These are phyloP conservation scores for Eulemur albifrons DNA, from an alignment of 2,797 vertebrate species.

Conservation along the genomic window DNA sequence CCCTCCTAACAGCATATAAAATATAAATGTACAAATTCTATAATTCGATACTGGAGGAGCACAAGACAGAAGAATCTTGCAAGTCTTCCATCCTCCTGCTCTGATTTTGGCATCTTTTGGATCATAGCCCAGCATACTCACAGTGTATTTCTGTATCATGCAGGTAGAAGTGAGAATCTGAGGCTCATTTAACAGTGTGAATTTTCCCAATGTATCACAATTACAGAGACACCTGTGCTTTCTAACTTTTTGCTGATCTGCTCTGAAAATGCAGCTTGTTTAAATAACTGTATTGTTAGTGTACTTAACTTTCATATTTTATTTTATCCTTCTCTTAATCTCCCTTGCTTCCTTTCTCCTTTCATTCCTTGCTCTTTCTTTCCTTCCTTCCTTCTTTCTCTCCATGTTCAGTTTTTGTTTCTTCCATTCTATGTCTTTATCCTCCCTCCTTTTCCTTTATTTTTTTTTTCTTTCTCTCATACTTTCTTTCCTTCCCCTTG, in stretches of 20 bases:
- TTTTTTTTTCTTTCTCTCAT: not conserved
- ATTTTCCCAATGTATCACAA: constrained; percentile 84
- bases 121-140: constrained; percentile 68
- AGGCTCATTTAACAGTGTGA: constrained; percentile 86
- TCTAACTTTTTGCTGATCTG: constrained; percentile 82
- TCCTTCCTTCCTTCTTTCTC: not conserved
- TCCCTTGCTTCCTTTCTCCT: not conserved
- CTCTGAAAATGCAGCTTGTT: constrained; percentile 80
- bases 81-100: constrained; percentile 70
- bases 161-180: constrained; percentile 84
- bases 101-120: constrained; percentile 77
- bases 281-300: constrained; percentile 74
- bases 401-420: not conserved
- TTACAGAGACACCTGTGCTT: constrained; percentile 86
- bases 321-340: not conserved
- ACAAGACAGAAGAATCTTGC: constrained; percentile 63
- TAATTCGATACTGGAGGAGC: constrained; percentile 66
- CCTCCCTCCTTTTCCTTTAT: not conserved
- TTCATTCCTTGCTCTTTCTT: not conserved
- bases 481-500: not conserved
- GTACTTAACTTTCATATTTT: constrained; percentile 62
- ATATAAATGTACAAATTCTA: constrained; percentile 76
- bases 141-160: constrained; percentile 80
- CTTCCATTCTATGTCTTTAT: not conserved
- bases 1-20: constrained; percentile 68